phyloP scores from a whole-genome alignment of 2,888 invertebrate species.

The Chymomyza amoena region DNA sequence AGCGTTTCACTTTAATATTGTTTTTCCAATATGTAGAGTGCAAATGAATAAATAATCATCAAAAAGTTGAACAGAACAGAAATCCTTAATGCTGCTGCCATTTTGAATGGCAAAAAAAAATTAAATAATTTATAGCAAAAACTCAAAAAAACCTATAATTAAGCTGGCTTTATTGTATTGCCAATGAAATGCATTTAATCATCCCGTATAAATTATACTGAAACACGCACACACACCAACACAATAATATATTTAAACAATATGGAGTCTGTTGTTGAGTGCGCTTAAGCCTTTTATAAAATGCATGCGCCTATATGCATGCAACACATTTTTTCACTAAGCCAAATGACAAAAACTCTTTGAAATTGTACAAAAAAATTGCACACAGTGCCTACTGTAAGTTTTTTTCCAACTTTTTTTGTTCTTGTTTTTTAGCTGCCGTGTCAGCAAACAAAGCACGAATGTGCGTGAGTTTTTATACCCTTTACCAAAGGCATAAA shows the following conservation, averaged over 20 bases:
- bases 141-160: conserved; percentile 23
- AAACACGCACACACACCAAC: background rate
- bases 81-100: background rate
- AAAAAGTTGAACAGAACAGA: background rate
- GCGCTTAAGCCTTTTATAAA: conserved; percentile 52
- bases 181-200: conserved; percentile 44
- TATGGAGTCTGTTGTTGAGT: conserved; percentile 44
- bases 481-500: background rate
- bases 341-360: conserved; percentile 37
- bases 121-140: conserved; percentile 8
- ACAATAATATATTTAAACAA: conserved; percentile 17
- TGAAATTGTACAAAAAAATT: conserved; percentile 29
- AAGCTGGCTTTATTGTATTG: conserved; percentile 44
- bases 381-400: conserved; percentile 30
- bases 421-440: conserved; percentile 10
- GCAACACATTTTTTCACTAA: conserved; percentile 26
- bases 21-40: background rate
- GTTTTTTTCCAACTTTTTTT: conserved; percentile 1
- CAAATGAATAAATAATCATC: no score
- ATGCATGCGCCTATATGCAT: conserved; percentile 39
- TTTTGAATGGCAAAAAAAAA: conserved; percentile 31
- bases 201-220: conserved; percentile 15
- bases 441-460: conserved; percentile 34
- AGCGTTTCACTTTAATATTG: background rate
- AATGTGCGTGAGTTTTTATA: background rate